These are phyloP conservation scores for Sycophila texana DNA, from an alignment of 2,888 invertebrate species.

Conservation along the genomic window DNA sequence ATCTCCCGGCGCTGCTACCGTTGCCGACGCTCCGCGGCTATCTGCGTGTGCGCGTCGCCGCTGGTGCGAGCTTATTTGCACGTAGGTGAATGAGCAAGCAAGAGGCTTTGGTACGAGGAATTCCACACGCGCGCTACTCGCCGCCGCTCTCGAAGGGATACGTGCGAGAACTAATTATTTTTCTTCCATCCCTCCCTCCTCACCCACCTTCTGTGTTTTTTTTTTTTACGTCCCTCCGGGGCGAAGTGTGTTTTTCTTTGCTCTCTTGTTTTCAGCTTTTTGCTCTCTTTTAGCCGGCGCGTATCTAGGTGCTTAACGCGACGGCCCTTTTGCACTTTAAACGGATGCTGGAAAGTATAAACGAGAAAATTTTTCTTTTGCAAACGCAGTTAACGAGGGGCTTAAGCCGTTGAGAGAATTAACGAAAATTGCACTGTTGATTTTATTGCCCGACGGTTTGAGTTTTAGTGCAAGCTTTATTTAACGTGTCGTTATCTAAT, in stretches of 20 bases:
- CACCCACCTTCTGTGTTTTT: not conserved
- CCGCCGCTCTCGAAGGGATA: constrained; percentile 3
- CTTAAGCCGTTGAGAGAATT: constrained; percentile 29
- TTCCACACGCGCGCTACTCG: not conserved
- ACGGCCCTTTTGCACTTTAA: constrained; percentile 13
- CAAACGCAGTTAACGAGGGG: not conserved
- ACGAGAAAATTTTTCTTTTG: constrained; percentile 10
- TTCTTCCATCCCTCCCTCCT: constrained; percentile 5
- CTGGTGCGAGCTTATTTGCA: constrained; percentile 31
- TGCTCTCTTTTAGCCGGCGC: constrained; percentile 2
- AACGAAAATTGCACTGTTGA: not conserved
- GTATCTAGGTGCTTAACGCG: constrained; percentile 38
- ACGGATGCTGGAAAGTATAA: constrained; percentile 4
- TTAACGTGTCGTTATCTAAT: not conserved
- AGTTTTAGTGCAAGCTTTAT: not conserved
- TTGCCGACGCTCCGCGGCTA: constrained; percentile 30
- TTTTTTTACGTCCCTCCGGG: not conserved
- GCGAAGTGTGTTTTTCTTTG: not conserved
- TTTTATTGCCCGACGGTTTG: not conserved
- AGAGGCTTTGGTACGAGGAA: constrained; percentile 20
- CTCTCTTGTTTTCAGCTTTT: constrained; percentile 11
- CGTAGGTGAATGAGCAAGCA: constrained; percentile 32
- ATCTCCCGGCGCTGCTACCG: constrained; percentile 68
- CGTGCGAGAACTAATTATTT: constrained; percentile 47
- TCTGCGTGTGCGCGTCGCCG: constrained; percentile 36